Conservation (phyloP, 2,888 invertebrate genomes). For the Agriopis leucophaearia region DNA sequence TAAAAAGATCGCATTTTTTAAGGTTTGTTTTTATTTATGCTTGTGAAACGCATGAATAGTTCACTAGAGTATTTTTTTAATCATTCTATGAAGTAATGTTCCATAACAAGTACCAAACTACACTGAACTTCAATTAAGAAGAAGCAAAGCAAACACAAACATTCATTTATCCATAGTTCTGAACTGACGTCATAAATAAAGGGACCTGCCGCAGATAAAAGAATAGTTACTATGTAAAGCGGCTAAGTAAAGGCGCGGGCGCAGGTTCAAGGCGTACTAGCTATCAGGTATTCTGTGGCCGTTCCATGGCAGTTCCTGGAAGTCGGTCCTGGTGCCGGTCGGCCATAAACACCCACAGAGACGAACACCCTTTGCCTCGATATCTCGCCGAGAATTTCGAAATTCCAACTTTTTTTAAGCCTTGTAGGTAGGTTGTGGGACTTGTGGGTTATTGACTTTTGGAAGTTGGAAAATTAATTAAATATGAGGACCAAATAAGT, state of each 20-base stretch:
- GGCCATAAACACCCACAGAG: slow-evolving; percentile 75
- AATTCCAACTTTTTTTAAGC: slow-evolving; percentile 55
- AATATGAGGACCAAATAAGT: slow-evolving; percentile 6
- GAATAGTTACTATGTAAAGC: slow-evolving; percentile 42
- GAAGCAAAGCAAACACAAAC: slow-evolving; percentile 61
- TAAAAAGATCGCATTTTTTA: too few relatives aligned
- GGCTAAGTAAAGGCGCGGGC: slow-evolving; percentile 59
- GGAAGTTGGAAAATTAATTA: slow-evolving; percentile 24
- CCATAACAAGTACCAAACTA: slow-evolving; percentile 51
- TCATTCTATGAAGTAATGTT: background rate
- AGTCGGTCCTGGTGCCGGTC: slow-evolving; percentile 47
- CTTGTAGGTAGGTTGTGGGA: slow-evolving; percentile 43
- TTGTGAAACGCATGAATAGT: too few relatives aligned
- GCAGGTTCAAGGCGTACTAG: slow-evolving; percentile 34
- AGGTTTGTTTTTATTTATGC: too few relatives aligned
- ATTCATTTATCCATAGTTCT: slow-evolving; percentile 43
- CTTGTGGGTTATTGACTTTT: slow-evolving; percentile 54
- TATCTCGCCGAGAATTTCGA: slow-evolving; percentile 58
- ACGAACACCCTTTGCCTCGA: slow-evolving; percentile 50
- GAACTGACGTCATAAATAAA: slow-evolving; percentile 75
- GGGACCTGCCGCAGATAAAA: slow-evolving; percentile 51
- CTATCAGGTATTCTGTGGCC: slow-evolving; percentile 39
- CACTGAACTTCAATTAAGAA: slow-evolving; percentile 65
- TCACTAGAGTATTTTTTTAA: too few relatives aligned
- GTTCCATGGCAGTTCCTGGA: slow-evolving; percentile 62